Conservation (phyloP, 2,888 invertebrate species). For the Athalia circularis region DNA sequence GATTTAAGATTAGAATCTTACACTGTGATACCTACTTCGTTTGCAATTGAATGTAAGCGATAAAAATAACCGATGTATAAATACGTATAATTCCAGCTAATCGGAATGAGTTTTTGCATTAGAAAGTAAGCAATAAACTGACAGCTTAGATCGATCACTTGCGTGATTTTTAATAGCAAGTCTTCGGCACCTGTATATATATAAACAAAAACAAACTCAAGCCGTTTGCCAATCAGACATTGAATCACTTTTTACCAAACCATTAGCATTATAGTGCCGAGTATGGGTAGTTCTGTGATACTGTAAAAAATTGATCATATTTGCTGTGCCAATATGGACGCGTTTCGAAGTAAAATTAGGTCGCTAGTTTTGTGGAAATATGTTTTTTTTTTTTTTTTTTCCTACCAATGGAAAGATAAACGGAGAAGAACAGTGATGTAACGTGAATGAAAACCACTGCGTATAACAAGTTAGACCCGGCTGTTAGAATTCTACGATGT, state of each 20-base stretch:
- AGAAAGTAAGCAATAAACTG: neutral
- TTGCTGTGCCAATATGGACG: neutral
- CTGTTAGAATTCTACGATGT: slow-evolving; percentile 59
- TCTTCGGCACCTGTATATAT: too few species aligned
- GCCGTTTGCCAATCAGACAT: too few species aligned
- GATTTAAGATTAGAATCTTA: neutral
- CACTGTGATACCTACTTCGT: neutral
- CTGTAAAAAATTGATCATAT: slow-evolving; percentile 4
- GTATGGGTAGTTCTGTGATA: neutral
- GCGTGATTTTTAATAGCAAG: too few species aligned
- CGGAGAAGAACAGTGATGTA: neutral
- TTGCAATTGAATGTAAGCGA: slow-evolving; percentile 1
- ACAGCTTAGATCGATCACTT: too few species aligned
- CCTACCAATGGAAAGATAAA: neutral
- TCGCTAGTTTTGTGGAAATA: too few species aligned
- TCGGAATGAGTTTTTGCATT: neutral
- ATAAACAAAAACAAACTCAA: too few species aligned
- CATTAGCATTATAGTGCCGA: neutral
- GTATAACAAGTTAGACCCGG: slow-evolving; percentile 28
- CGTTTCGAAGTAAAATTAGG: too few species aligned
- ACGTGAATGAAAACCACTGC: slow-evolving; percentile 35
- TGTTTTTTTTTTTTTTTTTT: neutral
- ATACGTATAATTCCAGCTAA: neutral
- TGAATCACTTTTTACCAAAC: neutral
- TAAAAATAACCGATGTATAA: neutral